Evolutionary conservation across 2,888 invertebrate genomes (phyloP), one percentile per base, ranked within the genome.

Genomic region (Lysandra bellargus): DNA sequence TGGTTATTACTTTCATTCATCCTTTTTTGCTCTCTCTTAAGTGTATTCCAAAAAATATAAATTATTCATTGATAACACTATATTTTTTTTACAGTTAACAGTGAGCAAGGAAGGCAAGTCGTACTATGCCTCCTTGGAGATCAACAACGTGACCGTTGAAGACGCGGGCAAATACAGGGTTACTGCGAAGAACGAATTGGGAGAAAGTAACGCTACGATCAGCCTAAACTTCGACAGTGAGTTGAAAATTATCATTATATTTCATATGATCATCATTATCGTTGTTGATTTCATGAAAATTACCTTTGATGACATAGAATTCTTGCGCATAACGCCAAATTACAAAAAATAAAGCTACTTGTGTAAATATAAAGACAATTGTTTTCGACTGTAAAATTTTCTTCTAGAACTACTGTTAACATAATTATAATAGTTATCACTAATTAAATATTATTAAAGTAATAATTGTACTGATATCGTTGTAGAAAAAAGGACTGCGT

Each of bases 151-250:
- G 86, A 98, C 98, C 83, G 98, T 98, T 87, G 98, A 98, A 96
- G 98, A 99, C 95, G 98, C 98, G 94, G 99, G 98, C 90, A 99
- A 98, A 95, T 98, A 98, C 95, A 97, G 98, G 95, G 98, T 99
- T 87, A 98, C 98, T 87, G 98, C 98, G 87, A 99, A 99, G 95
- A 99, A 99, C 95, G 98, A 99, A 95, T 96, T 99, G 87, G 99
- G 99, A 91, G 99, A 99, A 95, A 98, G 98, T 91, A 98, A 98
- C 92, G 98, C 98, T 82, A 98, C 98, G 83, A 98, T 99, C 94
- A 98, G 98, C 95, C 97, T 99, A 87, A 99, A 99, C 95, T 98
- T 99, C 95, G 98, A 98, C 97, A 99, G 99, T 99, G 96, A 98
- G 98, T 97, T 53, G 74, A 6, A 57, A 23, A 60, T 60, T 53